A percentile compares a stretch with the other conserved stretches of the same genome.
phyloP scores from a whole-genome alignment of 2,888 invertebrate genomes.

The Omphaloscelis lunosa region DNA sequence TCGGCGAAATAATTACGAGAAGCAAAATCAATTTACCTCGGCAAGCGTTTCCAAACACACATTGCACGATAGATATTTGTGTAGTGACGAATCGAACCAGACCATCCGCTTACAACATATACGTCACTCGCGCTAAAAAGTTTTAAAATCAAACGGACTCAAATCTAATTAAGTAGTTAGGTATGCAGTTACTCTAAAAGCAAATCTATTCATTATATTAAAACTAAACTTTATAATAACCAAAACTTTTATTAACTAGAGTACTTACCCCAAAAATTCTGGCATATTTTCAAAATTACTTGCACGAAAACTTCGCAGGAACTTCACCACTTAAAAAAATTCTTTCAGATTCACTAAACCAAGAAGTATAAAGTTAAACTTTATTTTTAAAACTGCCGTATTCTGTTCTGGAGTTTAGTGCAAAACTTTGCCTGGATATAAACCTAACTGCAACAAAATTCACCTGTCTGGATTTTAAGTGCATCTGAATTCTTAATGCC shows the following conservation, averaged over 20 bases:
- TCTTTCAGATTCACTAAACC: conserved; percentile 61
- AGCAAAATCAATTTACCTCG: too few relatives aligned
- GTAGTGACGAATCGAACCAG: too few relatives aligned
- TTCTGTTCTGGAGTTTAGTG: conserved; percentile 50
- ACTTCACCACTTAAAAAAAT: conserved; percentile 57
- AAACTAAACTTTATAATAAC: conserved; percentile 19
- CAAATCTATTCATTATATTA: neutral
- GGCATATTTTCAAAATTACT: conserved; percentile 48
- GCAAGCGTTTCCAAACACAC: too few relatives aligned
- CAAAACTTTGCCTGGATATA: conserved; percentile 55
- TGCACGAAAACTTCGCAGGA: conserved; percentile 38
- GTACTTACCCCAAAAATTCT: conserved; percentile 31
- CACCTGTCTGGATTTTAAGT: conserved; percentile 66
- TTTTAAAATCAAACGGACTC: neutral
- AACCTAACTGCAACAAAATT: conserved; percentile 42
- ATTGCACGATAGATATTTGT: too few relatives aligned
- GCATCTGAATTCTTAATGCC: conserved; percentile 66
- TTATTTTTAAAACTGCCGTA: conserved; percentile 61
- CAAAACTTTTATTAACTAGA: conserved; percentile 19
- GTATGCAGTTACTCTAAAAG: neutral
- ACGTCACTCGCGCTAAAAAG: neutral
- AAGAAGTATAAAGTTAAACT: conserved; percentile 50
- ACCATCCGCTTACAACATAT: too few relatives aligned
- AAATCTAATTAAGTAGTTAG: neutral
- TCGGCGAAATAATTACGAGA: too few relatives aligned